Conservation (phyloP, 2,888 invertebrate genomes). For the Pseudolycoriella hygida region DNA sequence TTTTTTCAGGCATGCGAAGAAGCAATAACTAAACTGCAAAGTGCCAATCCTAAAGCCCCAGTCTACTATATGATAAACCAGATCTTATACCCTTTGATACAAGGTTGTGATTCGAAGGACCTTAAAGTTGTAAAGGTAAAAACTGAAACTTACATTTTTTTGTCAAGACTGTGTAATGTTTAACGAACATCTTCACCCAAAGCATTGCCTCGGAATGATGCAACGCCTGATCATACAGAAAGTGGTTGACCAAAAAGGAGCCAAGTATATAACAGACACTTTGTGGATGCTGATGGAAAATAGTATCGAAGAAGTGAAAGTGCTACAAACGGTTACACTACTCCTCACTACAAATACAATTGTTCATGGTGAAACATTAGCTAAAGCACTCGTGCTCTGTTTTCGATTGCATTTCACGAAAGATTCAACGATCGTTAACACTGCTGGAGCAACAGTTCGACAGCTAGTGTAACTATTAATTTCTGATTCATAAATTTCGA, state of each 20-base stretch:
- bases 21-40: conserved; percentile 74
- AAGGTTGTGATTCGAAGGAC: conserved; percentile 96
- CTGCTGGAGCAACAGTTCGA: conserved; percentile 93
- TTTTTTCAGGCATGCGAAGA: conserved; percentile 90
- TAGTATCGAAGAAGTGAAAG: conserved; percentile 88
- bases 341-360: conserved; percentile 88
- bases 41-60: conserved; percentile 64
- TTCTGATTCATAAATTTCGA: too few species aligned
- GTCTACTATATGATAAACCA: conserved; percentile 81
- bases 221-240: conserved; percentile 86
- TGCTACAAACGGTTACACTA: conserved; percentile 87
- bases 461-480: too few species aligned
- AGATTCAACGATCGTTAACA: conserved; percentile 88
- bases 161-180: too few species aligned
- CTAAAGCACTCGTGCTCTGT: conserved; percentile 83
- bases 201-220: conserved; percentile 85
- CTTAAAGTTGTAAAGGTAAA: conserved; percentile 80
- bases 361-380: conserved; percentile 85
- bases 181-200: conserved; percentile 18
- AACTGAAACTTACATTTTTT: too few species aligned
- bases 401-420: conserved; percentile 89
- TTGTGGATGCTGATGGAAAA: conserved; percentile 86
- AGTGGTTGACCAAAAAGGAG: conserved; percentile 79
- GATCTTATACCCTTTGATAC: conserved; percentile 86
- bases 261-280: conserved; percentile 81